phyloP scores from a whole-genome alignment of 1,140 invertebrate genomes.

The Stegodyphus dumicola region DNA sequence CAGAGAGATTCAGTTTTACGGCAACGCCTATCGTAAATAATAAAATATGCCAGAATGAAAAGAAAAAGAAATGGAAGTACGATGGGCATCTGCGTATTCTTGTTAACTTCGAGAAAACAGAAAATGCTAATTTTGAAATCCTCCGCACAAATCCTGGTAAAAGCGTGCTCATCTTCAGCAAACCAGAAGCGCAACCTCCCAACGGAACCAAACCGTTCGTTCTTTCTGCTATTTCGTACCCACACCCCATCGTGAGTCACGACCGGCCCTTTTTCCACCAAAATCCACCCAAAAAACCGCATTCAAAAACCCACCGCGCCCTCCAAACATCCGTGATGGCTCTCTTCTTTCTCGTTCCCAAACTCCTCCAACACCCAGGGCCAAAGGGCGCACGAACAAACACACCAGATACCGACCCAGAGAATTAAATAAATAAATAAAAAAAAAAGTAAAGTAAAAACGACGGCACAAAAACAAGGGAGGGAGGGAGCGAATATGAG shows the following conservation, averaged over 20 bases:
- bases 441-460: not conserved
- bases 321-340: slow-evolving; percentile 35
- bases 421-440: too few species aligned
- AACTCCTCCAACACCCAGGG: slow-evolving; percentile 30
- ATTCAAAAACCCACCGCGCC: slow-evolving; percentile 44
- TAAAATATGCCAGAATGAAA: too few species aligned
- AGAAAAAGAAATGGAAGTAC: too few species aligned
- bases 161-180: too few species aligned
- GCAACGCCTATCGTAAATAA: too few species aligned
- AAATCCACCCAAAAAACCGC: slow-evolving; percentile 20
- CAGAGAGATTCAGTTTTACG: too few species aligned
- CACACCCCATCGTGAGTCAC: slow-evolving; percentile 55
- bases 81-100: too few species aligned
- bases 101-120: too few species aligned
- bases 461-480: not conserved
- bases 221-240: not conserved
- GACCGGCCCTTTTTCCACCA: slow-evolving; percentile 12
- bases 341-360: slow-evolving; percentile 28
- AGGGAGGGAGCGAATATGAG: slow-evolving; percentile 16
- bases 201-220: too few species aligned
- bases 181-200: too few species aligned
- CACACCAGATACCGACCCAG: not conserved
- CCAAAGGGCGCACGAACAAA: slow-evolving; percentile 54
- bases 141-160: too few species aligned
- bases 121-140: too few species aligned